Conservation (phyloP, 64 coral and sea anemone species). For the Montipora efflorescens region DNA sequence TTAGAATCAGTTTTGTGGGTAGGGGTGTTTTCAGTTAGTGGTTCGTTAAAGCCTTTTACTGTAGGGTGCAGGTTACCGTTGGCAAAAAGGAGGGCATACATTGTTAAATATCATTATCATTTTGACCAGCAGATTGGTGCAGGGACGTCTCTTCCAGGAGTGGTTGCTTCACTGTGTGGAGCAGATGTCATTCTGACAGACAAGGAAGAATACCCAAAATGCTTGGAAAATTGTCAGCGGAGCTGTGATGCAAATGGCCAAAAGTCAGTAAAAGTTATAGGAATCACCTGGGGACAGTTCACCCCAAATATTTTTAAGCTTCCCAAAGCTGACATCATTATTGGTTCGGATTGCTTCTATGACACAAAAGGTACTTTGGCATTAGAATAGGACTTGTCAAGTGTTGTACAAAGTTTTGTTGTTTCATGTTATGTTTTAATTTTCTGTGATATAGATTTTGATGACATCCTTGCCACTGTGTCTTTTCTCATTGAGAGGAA, state of each 20-base stretch:
- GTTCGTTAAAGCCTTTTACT: too few species aligned
- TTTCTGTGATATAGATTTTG: constrained; percentile 85
- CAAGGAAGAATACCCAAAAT: constrained; percentile 87
- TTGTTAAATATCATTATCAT: neutral
- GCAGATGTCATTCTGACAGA: constrained; percentile 89
- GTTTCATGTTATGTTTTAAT: neutral
- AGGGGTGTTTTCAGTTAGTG: too few species aligned
- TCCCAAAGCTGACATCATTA: constrained; percentile 78
- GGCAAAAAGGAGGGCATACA: too few species aligned
- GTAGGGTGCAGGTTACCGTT: too few species aligned
- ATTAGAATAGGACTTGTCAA: neutral
- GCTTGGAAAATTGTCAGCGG: constrained; percentile 85
- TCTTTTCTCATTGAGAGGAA: constrained; percentile 92
- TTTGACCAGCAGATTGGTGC: constrained; percentile 75
- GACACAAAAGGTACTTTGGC: constrained; percentile 86
- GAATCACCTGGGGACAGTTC: constrained; percentile 94
- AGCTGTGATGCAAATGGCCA: constrained; percentile 82
- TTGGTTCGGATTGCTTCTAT: constrained; percentile 99
- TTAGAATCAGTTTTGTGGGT: too few species aligned
- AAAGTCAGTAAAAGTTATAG: constrained; percentile 74
- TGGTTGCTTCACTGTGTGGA: constrained; percentile 95
- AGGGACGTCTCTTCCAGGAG: constrained; percentile 92
- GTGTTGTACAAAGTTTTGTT: neutral
- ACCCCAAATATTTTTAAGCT: constrained; percentile 83
- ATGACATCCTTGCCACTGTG: constrained; percentile 94